Percentiles rank a stretch among this genome's conserved stretches.
Conservation (phyloP, 2,888 invertebrate species). For the Melinaea marsaeus region DNA sequence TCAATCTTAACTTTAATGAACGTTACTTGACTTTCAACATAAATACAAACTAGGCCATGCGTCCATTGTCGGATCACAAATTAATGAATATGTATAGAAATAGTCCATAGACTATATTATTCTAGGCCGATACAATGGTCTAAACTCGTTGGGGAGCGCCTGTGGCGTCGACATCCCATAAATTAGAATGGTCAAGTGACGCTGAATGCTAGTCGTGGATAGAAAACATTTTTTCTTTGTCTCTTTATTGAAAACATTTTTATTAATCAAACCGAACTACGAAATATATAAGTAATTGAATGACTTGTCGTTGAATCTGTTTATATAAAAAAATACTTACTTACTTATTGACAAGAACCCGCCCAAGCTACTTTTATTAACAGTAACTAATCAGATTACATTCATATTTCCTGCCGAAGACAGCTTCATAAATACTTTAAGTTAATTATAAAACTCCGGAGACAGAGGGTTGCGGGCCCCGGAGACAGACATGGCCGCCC, state of each 20-base stretch:
- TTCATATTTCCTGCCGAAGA: conserved; percentile 6
- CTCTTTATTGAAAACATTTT: background rate
- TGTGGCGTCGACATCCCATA: conserved; percentile 62
- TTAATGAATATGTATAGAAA: conserved; percentile 24
- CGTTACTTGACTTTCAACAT: background rate
- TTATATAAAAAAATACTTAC: background rate
- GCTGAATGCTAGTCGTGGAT: conserved; percentile 50
- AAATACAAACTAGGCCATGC: background rate
- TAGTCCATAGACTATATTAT: conserved; percentile 18
- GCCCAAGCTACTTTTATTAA: background rate
- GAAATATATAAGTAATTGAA: no score
- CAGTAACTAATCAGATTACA: background rate
- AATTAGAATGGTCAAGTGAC: conserved; percentile 72
- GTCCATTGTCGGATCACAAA: conserved; percentile 3
- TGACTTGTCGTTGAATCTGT: background rate
- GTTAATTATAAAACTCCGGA: conserved; percentile 17
- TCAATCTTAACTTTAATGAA: background rate
- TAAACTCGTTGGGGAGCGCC: conserved; percentile 31
- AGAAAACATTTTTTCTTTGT: conserved; percentile 39
- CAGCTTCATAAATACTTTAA: conserved; percentile 9
- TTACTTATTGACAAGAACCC: background rate
- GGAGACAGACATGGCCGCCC: conserved; percentile 48
- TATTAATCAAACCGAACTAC: no score
- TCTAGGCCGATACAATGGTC: conserved; percentile 24
- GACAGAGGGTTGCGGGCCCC: conserved; percentile 46